phyloP scores from a whole-genome alignment of 2,113 vertebrate species.

The Patagioenas fasciata region DNA sequence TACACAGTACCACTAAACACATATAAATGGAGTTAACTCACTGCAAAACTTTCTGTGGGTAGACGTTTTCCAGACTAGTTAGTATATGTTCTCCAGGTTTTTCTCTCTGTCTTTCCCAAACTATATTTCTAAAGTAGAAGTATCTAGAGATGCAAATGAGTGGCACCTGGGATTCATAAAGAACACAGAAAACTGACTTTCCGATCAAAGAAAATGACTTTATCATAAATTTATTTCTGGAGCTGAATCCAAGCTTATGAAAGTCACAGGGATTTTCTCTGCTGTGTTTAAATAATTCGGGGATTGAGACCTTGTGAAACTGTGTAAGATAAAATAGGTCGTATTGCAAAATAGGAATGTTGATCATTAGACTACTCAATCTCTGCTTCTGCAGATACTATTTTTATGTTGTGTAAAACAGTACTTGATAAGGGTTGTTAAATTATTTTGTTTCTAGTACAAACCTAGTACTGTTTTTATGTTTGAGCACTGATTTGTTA shows the following conservation, averaged over 20 bases:
- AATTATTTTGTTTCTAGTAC: neutral
- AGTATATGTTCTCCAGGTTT: neutral
- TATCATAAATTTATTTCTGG: neutral
- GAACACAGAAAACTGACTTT: neutral
- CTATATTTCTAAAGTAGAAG: neutral
- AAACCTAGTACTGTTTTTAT: neutral
- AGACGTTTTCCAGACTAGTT: neutral
- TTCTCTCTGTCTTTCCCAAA: neutral
- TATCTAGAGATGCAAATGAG: neutral
- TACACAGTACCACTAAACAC: neutral
- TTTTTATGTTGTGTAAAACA: neutral
- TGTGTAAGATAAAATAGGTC: neutral
- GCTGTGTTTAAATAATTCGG: neutral
- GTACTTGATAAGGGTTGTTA: neutral
- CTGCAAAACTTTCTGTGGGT: neutral
- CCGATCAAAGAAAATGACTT: neutral
- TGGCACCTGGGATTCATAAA: neutral
- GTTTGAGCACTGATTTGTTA: neutral
- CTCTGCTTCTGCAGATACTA: neutral
- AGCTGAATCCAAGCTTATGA: neutral
- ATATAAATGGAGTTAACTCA: neutral
- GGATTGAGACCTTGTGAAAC: neutral
- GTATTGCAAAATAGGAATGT: neutral
- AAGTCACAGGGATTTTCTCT: neutral
- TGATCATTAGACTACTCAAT: neutral